A percentile compares a stretch with the other conserved stretches of the same genome.
Conservation (phyloP, 2,888 invertebrate species). For the Hetaerina titia region DNA sequence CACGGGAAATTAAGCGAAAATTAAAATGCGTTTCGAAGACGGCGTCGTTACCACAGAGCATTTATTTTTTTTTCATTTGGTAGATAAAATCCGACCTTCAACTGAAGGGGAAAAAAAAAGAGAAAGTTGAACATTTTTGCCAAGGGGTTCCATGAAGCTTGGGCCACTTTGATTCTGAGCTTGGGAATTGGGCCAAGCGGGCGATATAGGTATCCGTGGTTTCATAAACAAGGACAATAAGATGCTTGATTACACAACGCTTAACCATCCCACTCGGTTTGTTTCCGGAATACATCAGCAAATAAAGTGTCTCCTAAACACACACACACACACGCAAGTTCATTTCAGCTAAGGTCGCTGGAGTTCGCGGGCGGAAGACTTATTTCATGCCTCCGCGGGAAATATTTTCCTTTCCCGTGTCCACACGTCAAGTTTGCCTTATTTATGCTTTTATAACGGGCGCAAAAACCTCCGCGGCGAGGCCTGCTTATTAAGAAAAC, state of each 20-base stretch:
- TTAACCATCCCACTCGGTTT: constrained; percentile 1
- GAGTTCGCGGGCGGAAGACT: no score
- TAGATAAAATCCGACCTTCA: not conserved
- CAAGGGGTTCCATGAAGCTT: not conserved
- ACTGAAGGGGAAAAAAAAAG: not conserved
- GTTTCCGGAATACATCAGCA: constrained; percentile 15
- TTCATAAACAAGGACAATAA: constrained; percentile 22
- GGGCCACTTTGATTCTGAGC: not conserved
- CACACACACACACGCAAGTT: not conserved
- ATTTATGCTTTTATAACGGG: not conserved
- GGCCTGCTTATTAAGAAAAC: constrained; percentile 2
- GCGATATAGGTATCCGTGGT: not conserved
- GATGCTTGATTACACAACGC: not conserved
- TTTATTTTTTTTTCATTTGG: not conserved
- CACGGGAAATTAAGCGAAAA: not conserved
- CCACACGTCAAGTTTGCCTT: constrained; percentile 18
- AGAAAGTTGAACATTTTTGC: not conserved
- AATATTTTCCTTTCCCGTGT: constrained; percentile 25
- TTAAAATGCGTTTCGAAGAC: not conserved
- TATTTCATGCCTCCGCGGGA: not conserved
- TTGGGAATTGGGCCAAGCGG: not conserved
- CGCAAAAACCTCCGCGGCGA: not conserved
- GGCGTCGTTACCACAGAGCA: no score
- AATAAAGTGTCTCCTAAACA: not conserved
- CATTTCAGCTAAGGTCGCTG: no score